Evolutionary conservation across 2,888 invertebrate genomes (phyloP), one percentile per base, ranked within the genome.

Genomic region (Tinea pellionella): DNA sequence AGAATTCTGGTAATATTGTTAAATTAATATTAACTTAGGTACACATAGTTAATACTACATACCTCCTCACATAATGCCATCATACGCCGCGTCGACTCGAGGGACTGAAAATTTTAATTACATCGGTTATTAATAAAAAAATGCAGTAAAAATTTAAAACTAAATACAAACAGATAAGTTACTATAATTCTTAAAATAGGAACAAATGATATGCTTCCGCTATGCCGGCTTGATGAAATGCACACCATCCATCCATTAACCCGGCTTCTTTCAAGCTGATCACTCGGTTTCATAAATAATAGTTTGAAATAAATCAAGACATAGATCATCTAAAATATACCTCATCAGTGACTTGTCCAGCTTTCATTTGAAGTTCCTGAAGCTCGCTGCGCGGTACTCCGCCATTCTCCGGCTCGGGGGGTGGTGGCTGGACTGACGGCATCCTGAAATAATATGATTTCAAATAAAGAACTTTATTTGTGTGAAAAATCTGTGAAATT

Each of bases 21-120:
- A n/a, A n/a, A 24, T 6, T 24, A 24, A 2, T 24, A 24, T 24
- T 24, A 24, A 24, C 24, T 24, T 24, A 24, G 6, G 6, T 24
- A 24, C 24, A 24, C 42, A 42, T 42, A 2, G 7, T 2, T 42
- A 13, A n/a, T 42, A 3, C 42, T 42, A 69, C 92, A 92, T 89
- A 95, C 95, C 94, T 96, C 96, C 88, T 96, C 96, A 82, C 96
- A 96, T 86, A 96, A 90, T 69, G 92, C 90, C 89, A 96, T 90
- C 96, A 96, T 96, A 71, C 96, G 95, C 75, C 96, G 90, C 65
- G 96, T 96, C 74, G 95, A 94, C 80, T 96, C 96, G 91, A 96
- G 81, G 59, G 96, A 96, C 96, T 95, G 90, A 77, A 93, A 94
- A 75, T 78, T 63, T 4, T 13, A 30, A 59, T 11, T 42, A 11